Evolutionary conservation across 1,140 invertebrate species (phyloP), one percentile per base, ranked within the genome.

Genomic region (Colletes gigas): DNA sequence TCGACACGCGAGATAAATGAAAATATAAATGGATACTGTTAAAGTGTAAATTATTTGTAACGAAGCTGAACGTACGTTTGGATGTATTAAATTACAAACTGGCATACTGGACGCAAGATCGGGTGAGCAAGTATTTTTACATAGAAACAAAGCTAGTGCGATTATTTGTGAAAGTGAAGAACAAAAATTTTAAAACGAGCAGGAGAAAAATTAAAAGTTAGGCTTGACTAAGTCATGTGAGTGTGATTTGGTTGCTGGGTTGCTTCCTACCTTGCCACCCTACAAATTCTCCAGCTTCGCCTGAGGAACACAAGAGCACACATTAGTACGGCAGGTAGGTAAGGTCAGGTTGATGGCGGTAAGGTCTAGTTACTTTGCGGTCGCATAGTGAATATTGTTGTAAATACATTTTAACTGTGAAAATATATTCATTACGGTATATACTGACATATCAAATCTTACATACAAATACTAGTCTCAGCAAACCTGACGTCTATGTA

Each of bases 231-330:
- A 91, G 88, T 93, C 89, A 93, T 92, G 91, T 93, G 91, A 92
- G 91, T 93, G 91, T 93, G 92, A 93, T 93, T 93, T 92, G 92
- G 90, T 93, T 92, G 92, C 91, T 92, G 92, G 92, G 92, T 93
- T 93, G 92, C 93, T 94, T 94, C 95, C 95, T 96, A 96, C 96
- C 96, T 96, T 96, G 96, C 96, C 96, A 96, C 94, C 96, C 96
- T 94, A 97, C 96, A 96, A 96, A 97, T 92, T 97, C 96, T 94
- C 95, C 96, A 94, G 95, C 96, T 95, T 96, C 96, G 95, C 96
- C 96, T 96, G 94, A 93, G 93, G 92, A 93, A 93, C 92, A 93
- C 92, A 93, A 93, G 93, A 93, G 92, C 93, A 93, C 93, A 93
- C 92, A 93, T 93, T 93, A 93, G 93, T 93, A 93, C 89, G 92